Evolutionary conservation across 2,888 invertebrate species (phyloP), one percentile per base, ranked within the genome.

Genomic region (Acronicta psi): DNA sequence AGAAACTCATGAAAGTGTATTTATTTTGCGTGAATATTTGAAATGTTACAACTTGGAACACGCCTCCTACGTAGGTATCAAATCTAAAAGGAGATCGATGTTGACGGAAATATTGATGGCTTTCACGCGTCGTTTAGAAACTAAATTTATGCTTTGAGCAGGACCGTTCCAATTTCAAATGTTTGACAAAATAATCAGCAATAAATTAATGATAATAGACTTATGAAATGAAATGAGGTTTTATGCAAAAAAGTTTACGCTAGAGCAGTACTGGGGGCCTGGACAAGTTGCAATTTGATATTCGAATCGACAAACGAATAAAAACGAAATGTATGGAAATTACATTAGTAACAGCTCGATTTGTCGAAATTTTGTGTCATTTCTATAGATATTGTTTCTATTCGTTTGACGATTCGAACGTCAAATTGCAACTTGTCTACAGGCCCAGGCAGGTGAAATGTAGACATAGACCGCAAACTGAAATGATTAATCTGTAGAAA

Each of bases 1-100:
- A 46, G 44, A 55, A 63, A 60, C 55, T 46, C 63, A 63, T 38
- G 62, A 69, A 76, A 69, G 69, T 73, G 73, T 59, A 69, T 69
- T 53, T 63, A 59, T 60, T 66, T 66, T 45, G 54, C 66, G 56
- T 56, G 60, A 63, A 60, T 64, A 55, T 59, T 57, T 64, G 64
- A 73, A 73, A 75, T n/a, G 69, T 73, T 75, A 64, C 69, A 68
- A 60, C 58, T 54, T 51, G 38, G 56, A 36, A 40, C 38, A 42
- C 54, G 60, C 29, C n/a, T 40, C 46, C 23, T 58, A 62, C 59
- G 59, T 62, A 62, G 56, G 59, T 62, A 52, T 43, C 59, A 61
- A n/a, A 74, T 56, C 47, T 23, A 16, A 25, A 43, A 41, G 18
- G 47, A 62, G 61, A 59, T 49, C 56, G 51, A 59, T 59, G 66